Evolutionary conservation across 2,113 vertebrate species (phyloP), one percentile per base, ranked within the genome.

Genomic region (Brachypteracias leptosomus): DNA sequence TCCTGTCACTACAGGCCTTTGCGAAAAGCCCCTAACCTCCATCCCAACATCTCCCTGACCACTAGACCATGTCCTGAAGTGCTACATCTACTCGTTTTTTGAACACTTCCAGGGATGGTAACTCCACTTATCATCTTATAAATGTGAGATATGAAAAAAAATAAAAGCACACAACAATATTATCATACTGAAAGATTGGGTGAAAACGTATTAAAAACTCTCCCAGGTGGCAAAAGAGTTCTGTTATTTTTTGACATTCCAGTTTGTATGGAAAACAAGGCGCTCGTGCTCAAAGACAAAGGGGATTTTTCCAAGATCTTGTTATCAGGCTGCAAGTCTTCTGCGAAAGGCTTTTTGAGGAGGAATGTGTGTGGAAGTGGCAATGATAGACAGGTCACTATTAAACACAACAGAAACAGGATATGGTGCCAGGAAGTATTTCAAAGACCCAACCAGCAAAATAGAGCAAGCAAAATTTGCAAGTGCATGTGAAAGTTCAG

Each of bases 401-500:
- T 68, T 81, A 72, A 81, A 94, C 88, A 54, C 31, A 57, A 68
- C 68, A 93, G 79, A 85, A 89, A 72, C 61, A 87, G 79, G 68
- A 94, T 88, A 63, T 18, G 65, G n/a, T 87, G 68, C 79, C 85
- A 90, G 79, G 51, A 86, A 72, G 40, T 20, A 58, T 90, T 96
- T 88, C 63, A 80, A 90, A 88, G 83, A 74, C 42, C 8, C 67
- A 81, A 17, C 7, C 44, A 91, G 47, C 33, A 57, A 81, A 77
- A 88, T 3, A 52, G 12, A 81, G 59, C 44, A 78, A 78, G 63
- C 52, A 63, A 83, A 75, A 88, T 71, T 78, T 81, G 40, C 83
- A 84, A 94, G 38, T 36, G 25, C 0, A 1, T 18, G 80, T 72
- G 57, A 21, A 93, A 96, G 67, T 71, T 67, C 81, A 84, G 52